Evolutionary conservation across 64 coral and sea anemone genomes (phyloP).

Genomic region (Stichodactyla mertensii): DNA sequence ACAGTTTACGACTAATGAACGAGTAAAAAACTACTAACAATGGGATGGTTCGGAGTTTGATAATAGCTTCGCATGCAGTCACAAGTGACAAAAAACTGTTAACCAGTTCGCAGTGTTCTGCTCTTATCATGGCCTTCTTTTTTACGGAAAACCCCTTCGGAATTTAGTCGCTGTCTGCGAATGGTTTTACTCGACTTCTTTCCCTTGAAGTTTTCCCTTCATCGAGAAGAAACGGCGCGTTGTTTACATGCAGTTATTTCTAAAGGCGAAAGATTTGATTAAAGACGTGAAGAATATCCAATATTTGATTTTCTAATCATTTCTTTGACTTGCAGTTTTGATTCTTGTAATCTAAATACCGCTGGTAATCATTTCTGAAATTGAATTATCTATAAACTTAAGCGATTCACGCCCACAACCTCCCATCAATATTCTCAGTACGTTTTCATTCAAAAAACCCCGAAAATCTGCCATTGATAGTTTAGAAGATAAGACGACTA

Average conservation of each 20-base stretch:
- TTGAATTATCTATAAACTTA: conserved; percentile 16
- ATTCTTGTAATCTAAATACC: conserved; percentile 5
- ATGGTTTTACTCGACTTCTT: background rate
- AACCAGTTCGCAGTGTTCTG: background rate
- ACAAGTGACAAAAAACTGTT: conserved; percentile 14
- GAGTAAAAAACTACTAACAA: background rate
- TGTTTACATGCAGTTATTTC: background rate
- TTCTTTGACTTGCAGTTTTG: background rate
- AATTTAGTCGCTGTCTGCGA: background rate
- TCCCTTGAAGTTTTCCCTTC: background rate
- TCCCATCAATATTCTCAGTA: background rate
- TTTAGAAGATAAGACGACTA: background rate
- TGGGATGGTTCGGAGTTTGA: background rate
- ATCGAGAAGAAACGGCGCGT: background rate
- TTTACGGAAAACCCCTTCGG: background rate
- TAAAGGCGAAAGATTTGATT: background rate
- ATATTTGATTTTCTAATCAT: conserved; percentile 16
- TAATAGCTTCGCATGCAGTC: background rate
- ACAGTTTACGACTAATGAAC: conserved; percentile 7
- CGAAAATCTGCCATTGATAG: background rate
- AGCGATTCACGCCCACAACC: conserved; percentile 9
- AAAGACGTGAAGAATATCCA: background rate
- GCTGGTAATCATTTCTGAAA: background rate
- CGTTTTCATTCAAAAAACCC: background rate
- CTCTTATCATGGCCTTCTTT: background rate